Evolutionary conservation across 2,888 invertebrate species (phyloP), one percentile per base, ranked within the genome.

Genomic region (Caenorhabditis sinica): DNA sequence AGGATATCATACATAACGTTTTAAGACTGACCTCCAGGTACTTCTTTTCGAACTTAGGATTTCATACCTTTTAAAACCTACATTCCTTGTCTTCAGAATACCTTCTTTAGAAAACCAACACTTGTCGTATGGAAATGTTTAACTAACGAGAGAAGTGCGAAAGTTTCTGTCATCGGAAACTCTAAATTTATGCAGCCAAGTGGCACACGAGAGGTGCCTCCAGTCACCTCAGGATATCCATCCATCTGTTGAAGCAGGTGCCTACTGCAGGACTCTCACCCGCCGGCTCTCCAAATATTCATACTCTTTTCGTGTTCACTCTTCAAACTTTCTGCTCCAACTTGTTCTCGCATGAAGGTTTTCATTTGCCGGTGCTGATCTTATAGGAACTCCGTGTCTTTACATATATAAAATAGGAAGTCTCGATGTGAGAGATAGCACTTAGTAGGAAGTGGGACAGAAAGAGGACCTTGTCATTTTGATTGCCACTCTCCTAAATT

Each of bases 171-270:
- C 53, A 53, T 61, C n/a, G 58, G 66, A 66, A 69, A 28, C 61
- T 53, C 45, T 53, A 63, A 79, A 79, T 71, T 79, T 79, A 72
- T 80, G 80, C 66, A 77, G 76, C 68, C 66, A 58, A 30, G 61
- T 28, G 69, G 56, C 56, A 56, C 53, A 9, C 30, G 61, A 20
- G 61, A 9, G 30, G 40, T 9, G 53, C 36, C 71, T 23, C 30
- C 11, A 40, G 53, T 43, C 69, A 72, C 72, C 45, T 63, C 80
- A 51, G 56, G 72, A 80, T 72, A 79, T 79, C 40, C 60, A 71
- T 65, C 71, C 79, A 73, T 80, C 72, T 80, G 72, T 80, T 56
- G 61, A 13, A 28, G 79, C 79, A 79, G 80, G 80, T 80, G 72
- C 53, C 65, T 65, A 51, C 69, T 17, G 36, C 33, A 17, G 40